Evolutionary conservation across 1,140 invertebrate genomes (phyloP).

Genomic region (Glomeris maerens): DNA sequence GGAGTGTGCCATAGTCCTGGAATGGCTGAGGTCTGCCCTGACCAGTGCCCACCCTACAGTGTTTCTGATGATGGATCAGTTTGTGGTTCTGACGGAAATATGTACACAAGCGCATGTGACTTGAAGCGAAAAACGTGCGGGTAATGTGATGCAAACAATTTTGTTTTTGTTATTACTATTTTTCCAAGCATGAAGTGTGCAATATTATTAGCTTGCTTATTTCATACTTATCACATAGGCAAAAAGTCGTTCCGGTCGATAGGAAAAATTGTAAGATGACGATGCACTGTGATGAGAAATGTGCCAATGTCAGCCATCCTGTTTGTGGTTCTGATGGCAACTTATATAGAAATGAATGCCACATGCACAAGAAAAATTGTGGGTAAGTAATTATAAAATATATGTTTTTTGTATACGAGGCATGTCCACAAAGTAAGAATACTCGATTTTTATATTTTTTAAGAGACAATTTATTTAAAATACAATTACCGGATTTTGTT

Average conservation of each 20-base stretch:
- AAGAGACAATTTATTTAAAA: not conserved
- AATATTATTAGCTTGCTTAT: not conserved
- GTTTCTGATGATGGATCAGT: slow-evolving; percentile 42
- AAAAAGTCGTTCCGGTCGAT: slow-evolving; percentile 61
- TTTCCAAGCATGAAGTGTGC: no score
- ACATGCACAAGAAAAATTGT: slow-evolving; percentile 82
- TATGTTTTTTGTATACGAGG: not conserved
- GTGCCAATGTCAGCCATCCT: slow-evolving; percentile 42
- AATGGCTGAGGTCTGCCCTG: slow-evolving; percentile 44
- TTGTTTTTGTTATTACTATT: slow-evolving; percentile 1
- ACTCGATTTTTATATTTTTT: not conserved
- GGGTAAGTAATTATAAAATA: slow-evolving; percentile 42
- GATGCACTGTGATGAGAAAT: slow-evolving; percentile 59
- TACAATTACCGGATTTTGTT: not conserved
- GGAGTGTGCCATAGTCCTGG: slow-evolving; percentile 61
- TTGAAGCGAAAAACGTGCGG: slow-evolving; percentile 68
- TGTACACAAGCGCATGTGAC: slow-evolving; percentile 79
- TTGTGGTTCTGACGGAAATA: slow-evolving; percentile 81
- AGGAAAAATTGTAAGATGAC: slow-evolving; percentile 66
- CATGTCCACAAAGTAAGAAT: not conserved
- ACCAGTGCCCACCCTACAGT: slow-evolving; percentile 46
- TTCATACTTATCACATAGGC: slow-evolving; percentile 20
- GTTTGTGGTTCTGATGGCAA: slow-evolving; percentile 85
- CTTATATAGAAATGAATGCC: slow-evolving; percentile 81
- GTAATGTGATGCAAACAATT: slow-evolving; percentile 11